phyloP scores from a whole-genome alignment of 2,113 vertebrate species.

The Ceratotherium simum region DNA sequence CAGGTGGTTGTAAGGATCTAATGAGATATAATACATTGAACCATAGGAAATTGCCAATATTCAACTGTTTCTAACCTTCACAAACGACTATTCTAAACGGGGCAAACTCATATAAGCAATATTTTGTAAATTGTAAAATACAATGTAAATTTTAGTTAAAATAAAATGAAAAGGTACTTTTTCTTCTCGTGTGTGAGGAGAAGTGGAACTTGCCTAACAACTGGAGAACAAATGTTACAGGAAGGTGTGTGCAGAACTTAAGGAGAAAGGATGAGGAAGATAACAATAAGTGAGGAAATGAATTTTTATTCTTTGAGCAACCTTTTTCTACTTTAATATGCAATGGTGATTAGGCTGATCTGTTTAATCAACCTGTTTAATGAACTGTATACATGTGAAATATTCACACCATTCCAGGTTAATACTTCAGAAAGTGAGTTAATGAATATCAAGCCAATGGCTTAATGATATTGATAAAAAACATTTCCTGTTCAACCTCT shows the following conservation, averaged over 20 bases:
- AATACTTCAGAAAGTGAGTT: background rate
- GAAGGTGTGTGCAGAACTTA: background rate
- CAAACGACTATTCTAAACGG: background rate
- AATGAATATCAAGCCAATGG: background rate
- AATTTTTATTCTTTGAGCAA: background rate
- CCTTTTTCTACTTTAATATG: background rate
- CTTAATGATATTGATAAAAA: background rate
- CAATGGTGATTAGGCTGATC: background rate
- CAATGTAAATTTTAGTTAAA: background rate
- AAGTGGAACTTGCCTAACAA: background rate
- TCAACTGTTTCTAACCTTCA: background rate
- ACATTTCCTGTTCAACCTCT: slow-evolving; percentile 38
- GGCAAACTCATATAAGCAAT: background rate
- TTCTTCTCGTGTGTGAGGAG: background rate
- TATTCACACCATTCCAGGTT: background rate
- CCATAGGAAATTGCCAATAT: background rate
- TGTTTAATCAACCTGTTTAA: background rate
- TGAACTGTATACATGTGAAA: background rate
- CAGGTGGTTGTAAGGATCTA: background rate
- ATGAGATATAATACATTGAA: background rate
- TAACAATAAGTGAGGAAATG: background rate
- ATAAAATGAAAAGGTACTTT: background rate
- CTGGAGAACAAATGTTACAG: background rate
- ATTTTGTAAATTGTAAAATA: background rate
- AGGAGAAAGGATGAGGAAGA: background rate